A percentile compares a stretch with the other conserved stretches of the same genome.
phyloP scores from a whole-genome alignment of 2,797 vertebrate species.

The Diplodus puntazzo region DNA sequence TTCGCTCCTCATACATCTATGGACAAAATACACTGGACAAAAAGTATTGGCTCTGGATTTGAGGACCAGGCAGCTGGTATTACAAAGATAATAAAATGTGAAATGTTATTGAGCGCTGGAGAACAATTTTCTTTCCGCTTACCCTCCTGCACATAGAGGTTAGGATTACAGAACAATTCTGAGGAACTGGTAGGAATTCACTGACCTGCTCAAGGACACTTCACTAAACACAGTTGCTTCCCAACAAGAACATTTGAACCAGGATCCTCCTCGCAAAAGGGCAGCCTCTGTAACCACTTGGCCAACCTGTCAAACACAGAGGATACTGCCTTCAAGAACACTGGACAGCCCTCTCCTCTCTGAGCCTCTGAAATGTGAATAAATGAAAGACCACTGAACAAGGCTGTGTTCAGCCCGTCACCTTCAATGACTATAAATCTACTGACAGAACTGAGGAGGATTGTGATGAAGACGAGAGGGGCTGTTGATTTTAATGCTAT shows the following conservation, averaged over 20 bases:
- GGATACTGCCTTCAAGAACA: slow-evolving; percentile 54
- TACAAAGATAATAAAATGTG: slow-evolving; percentile 46
- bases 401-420: slow-evolving; percentile 12
- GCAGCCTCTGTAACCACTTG: slow-evolving; percentile 53
- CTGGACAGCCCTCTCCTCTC: slow-evolving; percentile 54
- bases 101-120: slow-evolving; percentile 57
- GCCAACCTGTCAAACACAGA: slow-evolving; percentile 41
- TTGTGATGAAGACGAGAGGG: slow-evolving; percentile 22
- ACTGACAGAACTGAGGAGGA: slow-evolving; percentile 33
- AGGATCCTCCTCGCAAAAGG: slow-evolving; percentile 22
- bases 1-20: slow-evolving; percentile 23
- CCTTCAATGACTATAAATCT: slow-evolving; percentile 15
- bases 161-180: neutral
- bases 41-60: slow-evolving; percentile 29
- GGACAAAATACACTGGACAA: slow-evolving; percentile 45
- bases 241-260: slow-evolving; percentile 10
- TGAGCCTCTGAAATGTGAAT: slow-evolving; percentile 25
- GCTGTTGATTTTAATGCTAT: slow-evolving; percentile 40
- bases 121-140: slow-evolving; percentile 12
- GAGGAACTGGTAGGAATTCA: slow-evolving; percentile 21
- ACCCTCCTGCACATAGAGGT: slow-evolving; percentile 5
- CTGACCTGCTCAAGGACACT: slow-evolving; percentile 11
- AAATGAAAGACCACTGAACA: slow-evolving; percentile 22
- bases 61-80: slow-evolving; percentile 45
- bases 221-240: neutral